Evolutionary conservation across 2,113 vertebrate species (phyloP), one percentile per base, ranked within the genome.

Genomic region (Chaetodon auriga): DNA sequence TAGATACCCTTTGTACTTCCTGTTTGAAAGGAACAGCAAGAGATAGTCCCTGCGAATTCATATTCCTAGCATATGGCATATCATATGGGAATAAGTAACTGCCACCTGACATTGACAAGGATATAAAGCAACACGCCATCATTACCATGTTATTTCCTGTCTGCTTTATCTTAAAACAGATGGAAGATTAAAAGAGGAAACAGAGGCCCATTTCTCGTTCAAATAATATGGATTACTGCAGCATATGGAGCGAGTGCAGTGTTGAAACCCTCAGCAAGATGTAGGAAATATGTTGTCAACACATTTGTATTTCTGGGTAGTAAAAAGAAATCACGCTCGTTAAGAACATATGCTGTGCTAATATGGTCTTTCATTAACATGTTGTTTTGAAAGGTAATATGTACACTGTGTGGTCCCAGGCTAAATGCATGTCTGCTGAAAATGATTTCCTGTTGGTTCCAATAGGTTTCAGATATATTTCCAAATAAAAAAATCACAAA

Each of bases 51-150:
- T 54, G 55, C 68, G 82, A 53, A 84, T 86, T 81, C 41, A 77
- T 79, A 89, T 87, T 85, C 86, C 74, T 49, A 82, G 61, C 88
- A 93, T 91, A 93, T 91, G 91, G 87, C 16, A 38, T 51, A 71
- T 86, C 81, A 88, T 87, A 92, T 86, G 86, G 68, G 55, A 84
- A 86, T 76, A 84, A 81, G 49, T 72, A 79, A 79, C 62, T 70
- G 68, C 81, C 87, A 92, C 88, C 84, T 86, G 84, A 89, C 78
- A 81, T 16, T 74, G 66, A 79, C 75, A 51, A 79, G 41, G 61
- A 78, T 49, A 60, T 68, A 73, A 84, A 82, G 70, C 76, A 83
- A 58, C 82, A 77, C 13, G 36, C 45, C 62, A 43, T 64, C 68
- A 61, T 68, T 81, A 78, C 82, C 41, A 35, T 75, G 73, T 76